Base-by-base conservation (phyloP, 2,113 vertebrate species). In the Dasyornis broadbenti region DNA sequence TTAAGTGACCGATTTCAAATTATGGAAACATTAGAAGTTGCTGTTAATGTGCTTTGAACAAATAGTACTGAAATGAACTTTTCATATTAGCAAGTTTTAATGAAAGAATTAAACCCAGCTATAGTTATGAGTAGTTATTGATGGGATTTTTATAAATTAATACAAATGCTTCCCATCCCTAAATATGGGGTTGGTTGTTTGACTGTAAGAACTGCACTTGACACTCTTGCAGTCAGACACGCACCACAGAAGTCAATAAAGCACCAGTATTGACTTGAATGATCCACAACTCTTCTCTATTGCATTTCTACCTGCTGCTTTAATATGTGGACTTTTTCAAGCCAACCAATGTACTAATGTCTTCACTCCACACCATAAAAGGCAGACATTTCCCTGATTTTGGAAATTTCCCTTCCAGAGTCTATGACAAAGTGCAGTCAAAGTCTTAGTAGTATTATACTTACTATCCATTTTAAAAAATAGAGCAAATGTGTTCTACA, bases 261-360 rank as follows among this genome's bases (percentile, higher is more conserved):
- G 49, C 13, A 37, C 9, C 2, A 1, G 10, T 28, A 56, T 0
- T 14, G 59, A 56, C 17, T 19, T 3, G 1, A 44, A 44, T 5
- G 17, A 54, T 21, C 15, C n/a, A 56, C 31, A 65, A 1, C 7
- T 45, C 30, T 77, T 53, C 37, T 61, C 42, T 37, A 42, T 17
- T 39, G 15, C 42, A 49, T 45, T 87, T 76, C n/a, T 22, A 71
- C 16, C 11, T 30, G 13, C 28, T 49, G 56, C 45, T 73, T 84
- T 72, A 77, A 39, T 18, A 73, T 0, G 4, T 44, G 31, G 70
- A 26, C 42, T 60, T 82, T 42, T 85, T 22, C 53, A 91, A 91
- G 21, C 10, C 31, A 75, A 54, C 3, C 0, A 0, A 40, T 7
- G 13, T n/a, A 64, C 39, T 73, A 56, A 50, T 0, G 1, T 42